These are phyloP conservation scores for Camponotus fellah DNA, from an alignment of 2,888 invertebrate species.

Conservation along the genomic window DNA sequence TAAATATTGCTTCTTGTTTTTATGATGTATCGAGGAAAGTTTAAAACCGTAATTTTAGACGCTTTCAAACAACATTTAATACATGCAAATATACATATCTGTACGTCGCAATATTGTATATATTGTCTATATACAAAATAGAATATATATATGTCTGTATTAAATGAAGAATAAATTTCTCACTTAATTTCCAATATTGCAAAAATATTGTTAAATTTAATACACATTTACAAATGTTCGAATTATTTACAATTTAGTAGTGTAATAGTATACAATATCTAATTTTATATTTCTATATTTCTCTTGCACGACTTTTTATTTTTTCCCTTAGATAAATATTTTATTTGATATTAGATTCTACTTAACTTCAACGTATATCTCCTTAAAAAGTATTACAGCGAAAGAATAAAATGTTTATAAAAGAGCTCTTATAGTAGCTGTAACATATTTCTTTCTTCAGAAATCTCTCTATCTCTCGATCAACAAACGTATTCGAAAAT, in stretches of 20 bases:
- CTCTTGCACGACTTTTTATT: too few relatives aligned
- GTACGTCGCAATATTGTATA: too few relatives aligned
- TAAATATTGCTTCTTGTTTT: too few relatives aligned
- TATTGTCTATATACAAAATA: too few relatives aligned
- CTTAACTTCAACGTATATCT: background rate
- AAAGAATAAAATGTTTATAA: background rate
- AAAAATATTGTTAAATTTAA: background rate
- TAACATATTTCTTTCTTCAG: background rate
- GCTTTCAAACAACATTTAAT: background rate
- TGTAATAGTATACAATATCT: too few relatives aligned
- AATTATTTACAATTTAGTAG: background rate
- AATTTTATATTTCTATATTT: too few relatives aligned
- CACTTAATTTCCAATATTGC: background rate
- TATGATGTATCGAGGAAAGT: background rate
- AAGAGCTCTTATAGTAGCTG: slow-evolving; percentile 1
- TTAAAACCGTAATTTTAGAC: background rate
- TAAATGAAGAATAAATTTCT: background rate
- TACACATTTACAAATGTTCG: background rate
- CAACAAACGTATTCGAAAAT: background rate
- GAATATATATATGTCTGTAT: background rate
- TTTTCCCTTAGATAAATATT: background rate
- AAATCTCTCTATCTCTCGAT: background rate
- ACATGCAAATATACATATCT: too few relatives aligned
- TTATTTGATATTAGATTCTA: background rate
- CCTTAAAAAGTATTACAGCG: background rate